These are phyloP conservation scores for Glomeris marginata DNA, from an alignment of 2,888 invertebrate genomes.

Conservation along the genomic window DNA sequence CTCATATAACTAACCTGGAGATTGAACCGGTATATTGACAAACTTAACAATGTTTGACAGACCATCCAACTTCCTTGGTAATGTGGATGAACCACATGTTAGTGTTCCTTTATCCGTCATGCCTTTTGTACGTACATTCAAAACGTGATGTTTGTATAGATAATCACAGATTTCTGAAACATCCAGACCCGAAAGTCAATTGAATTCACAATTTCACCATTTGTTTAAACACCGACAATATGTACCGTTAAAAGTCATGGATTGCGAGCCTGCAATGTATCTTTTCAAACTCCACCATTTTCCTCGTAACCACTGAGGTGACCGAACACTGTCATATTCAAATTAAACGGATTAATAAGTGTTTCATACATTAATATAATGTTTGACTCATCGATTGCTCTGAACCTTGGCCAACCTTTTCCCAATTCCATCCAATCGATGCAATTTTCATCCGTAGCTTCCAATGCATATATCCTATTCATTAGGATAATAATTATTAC, in stretches of 20 bases:
- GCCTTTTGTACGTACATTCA: conserved; percentile 22
- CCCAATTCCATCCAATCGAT: conserved; percentile 32
- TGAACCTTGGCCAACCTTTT: conserved; percentile 30
- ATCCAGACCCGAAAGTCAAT: background rate
- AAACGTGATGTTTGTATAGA: conserved; percentile 23
- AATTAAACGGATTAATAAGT: conserved; percentile 5
- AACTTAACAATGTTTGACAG: no score
- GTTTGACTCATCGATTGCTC: background rate
- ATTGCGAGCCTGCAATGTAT: conserved; percentile 28
- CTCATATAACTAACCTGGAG: no score
- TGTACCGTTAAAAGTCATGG: conserved; percentile 23
- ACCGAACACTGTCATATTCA: conserved; percentile 28
- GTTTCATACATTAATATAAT: background rate
- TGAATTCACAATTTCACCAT: no score
- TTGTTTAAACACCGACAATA: background rate
- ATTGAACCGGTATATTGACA: no score
- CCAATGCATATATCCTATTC: conserved; percentile 26
- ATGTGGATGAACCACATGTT: no score
- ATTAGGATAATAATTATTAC: no score
- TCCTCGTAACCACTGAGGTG: conserved; percentile 35
- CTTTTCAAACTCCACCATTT: conserved; percentile 36
- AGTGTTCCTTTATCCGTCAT: background rate
- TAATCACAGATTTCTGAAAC: conserved; percentile 25
- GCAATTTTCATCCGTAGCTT: conserved; percentile 29
- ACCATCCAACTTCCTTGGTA: no score